Percentiles rank a stretch among this genome's conserved stretches.
Conservation (phyloP, 2,888 invertebrate species). For the Erynnis tages region DNA sequence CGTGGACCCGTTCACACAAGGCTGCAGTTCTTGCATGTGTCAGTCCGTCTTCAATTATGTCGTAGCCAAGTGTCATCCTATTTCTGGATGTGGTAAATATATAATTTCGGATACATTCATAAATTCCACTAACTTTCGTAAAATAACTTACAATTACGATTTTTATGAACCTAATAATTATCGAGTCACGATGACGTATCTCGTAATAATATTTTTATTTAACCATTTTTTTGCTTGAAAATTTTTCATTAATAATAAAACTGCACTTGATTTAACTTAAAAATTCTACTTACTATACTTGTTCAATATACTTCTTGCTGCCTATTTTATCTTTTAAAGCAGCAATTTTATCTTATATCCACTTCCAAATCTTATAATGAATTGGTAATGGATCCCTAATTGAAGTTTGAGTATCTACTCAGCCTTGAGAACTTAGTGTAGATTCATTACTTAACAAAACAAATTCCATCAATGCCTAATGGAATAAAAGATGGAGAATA, state of each 20-base stretch:
- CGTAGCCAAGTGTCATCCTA: conserved; percentile 37
- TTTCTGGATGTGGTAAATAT: conserved; percentile 35
- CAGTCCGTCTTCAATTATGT: conserved; percentile 39
- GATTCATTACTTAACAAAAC: conserved; percentile 12
- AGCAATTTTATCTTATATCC: no score
- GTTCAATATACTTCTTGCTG: no score
- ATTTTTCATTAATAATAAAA: no score
- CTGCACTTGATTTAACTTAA: no score
- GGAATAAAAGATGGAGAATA: conserved; percentile 6
- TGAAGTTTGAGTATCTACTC: not conserved
- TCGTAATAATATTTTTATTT: no score
- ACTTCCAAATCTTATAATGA: not conserved
- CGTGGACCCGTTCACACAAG: conserved; percentile 33
- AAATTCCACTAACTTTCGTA: no score
- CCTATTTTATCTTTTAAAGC: no score
- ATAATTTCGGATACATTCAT: no score
- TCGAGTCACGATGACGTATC: no score
- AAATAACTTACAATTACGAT: not conserved
- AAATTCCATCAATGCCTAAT: conserved; percentile 2
- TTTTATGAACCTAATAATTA: no score
- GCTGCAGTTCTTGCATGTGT: conserved; percentile 40
- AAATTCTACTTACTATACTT: no score
- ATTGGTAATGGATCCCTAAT: conserved; percentile 1
- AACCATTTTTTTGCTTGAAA: no score
- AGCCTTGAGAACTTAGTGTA: not conserved